Evolutionary conservation across 2,797 vertebrate species (phyloP), one percentile per base, ranked within the genome.

Genomic region (Urosaurus nigricauda): DNA sequence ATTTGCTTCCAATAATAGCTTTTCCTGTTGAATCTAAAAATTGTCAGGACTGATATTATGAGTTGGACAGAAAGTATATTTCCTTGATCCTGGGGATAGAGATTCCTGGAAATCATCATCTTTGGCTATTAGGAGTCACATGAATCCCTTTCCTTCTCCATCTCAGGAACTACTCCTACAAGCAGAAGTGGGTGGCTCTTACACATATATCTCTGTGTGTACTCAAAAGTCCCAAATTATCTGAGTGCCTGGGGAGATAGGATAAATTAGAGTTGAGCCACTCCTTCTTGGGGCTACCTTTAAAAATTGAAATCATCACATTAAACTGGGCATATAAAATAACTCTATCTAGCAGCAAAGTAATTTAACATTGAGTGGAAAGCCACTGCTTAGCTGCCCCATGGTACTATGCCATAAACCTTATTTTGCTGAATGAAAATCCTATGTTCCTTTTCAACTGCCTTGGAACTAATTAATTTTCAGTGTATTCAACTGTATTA

Each of bases 401-500:
- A 4, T 88, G 16, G 79, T 91, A 88, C 78, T 85, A 24, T 68
- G 74, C 90, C 85, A 92, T 93, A 81, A 85, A 75, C 78, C 94
- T 86, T 86, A 79, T 90, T 93, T 89, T 89, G 92, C 79, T 87
- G 90, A 92, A 82, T 92, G 78, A 93, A 93, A 93, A 92, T 88
- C 68, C 84, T 79, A 88, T 60, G 89, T 9, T 94, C 75, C 93
- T 92, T 93, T 93, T 75, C 86, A 88, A 79, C 80, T 94, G 26
- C 88, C 93, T 93, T 29, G 84, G 89, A 95, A 91, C 53, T 92
- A 94, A 94, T 96, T 94, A 94, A 94, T 93, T 89, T 90, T 89
- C 91, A 94, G 94, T 93, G 86, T 93, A 21, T 95, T 94, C 90
- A 91, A 86, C 53, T 93, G 63, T 65, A 88, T 91, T 17, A 85